Evolutionary conservation across 2,113 vertebrate species (phyloP), one percentile per base, ranked within the genome.

Genomic region (Chiloscyllium plagiosum): DNA sequence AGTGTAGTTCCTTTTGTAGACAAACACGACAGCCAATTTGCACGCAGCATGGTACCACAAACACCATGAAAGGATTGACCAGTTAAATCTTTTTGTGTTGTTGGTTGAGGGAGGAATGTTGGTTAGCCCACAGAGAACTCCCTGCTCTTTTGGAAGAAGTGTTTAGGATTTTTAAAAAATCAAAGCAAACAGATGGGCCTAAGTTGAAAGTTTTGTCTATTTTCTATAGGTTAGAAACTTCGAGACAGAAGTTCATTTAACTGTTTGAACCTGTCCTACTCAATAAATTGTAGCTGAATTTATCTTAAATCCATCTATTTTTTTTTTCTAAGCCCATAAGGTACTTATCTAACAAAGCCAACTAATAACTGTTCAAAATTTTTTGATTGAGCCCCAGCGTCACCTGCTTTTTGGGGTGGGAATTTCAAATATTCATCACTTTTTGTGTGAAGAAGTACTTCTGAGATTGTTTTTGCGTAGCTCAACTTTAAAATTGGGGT

Each of bases 21-120:
- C 80, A 83, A 83, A 83, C 80, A 83, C 19, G 13, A 42, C 80
- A 83, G 80, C 61, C 65, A 66, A 93, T 93, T 93, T 93, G 89
- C 61, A 66, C 89, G 19, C 61, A 65, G 87, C 76, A 83, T 42
- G n/a, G 61, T 65, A 66, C 89, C 56, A 66, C n/a, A 93, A 66
- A 66, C 33, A 20, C 4, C 80, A 83, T 83, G 80, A 83, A 83
- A 83, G 89, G 89, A 68, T 37, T 93, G 61, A n/a, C 65, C 61
- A 33, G 29, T 66, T 65, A 37, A 8, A 66, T 20, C 33, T n/a
- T 19, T 92, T 92, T 61, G 89, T 66, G 89, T 29, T 66, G n/a
- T 92, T 92, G 29, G 33, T 65, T 66, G 89, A 92, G 56, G 50
- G 7, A n/a, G 33, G 65, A 92, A 92, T 92, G 87, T 65, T 65